These are phyloP conservation scores for Thera obeliscata DNA, from an alignment of 2,888 invertebrate species.

Conservation along the genomic window DNA sequence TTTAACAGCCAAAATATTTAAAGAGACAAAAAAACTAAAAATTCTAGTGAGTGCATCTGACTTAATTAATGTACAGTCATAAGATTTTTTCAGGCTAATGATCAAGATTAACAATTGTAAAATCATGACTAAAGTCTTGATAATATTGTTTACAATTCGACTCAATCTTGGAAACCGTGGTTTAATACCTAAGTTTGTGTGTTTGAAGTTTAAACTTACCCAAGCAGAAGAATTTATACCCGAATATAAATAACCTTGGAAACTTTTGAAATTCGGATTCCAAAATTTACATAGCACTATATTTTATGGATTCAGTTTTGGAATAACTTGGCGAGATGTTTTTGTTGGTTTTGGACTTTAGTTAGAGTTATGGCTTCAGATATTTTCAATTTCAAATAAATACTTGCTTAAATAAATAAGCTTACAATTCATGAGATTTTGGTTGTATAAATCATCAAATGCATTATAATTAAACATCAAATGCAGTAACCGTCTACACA, in stretches of 20 bases:
- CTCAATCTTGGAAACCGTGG: not conserved
- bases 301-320: constrained; percentile 27
- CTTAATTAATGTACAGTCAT: too few species aligned
- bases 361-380: not conserved
- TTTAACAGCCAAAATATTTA: too few species aligned
- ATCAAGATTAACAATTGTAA: too few species aligned
- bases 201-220: constrained; percentile 32
- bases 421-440: not conserved
- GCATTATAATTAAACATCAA: too few species aligned
- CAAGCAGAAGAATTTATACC: constrained; percentile 38
- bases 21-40: too few species aligned
- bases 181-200: constrained; percentile 29
- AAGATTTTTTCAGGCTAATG: too few species aligned
- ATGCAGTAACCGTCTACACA: too few species aligned
- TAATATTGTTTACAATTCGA: not conserved
- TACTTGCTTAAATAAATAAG: not conserved
- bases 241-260: constrained; percentile 35
- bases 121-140: not conserved
- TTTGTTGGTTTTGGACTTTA: constrained; percentile 3
- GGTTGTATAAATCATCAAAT: too few species aligned
- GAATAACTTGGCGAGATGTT: constrained; percentile 11
- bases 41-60: too few species aligned
- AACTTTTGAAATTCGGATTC: constrained; percentile 36
- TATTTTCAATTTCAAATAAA: constrained; percentile 1
- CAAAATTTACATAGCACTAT: constrained; percentile 30